These are phyloP conservation scores for Nicator chloris DNA, from an alignment of 2,113 vertebrate genomes.

Conservation along the genomic window DNA sequence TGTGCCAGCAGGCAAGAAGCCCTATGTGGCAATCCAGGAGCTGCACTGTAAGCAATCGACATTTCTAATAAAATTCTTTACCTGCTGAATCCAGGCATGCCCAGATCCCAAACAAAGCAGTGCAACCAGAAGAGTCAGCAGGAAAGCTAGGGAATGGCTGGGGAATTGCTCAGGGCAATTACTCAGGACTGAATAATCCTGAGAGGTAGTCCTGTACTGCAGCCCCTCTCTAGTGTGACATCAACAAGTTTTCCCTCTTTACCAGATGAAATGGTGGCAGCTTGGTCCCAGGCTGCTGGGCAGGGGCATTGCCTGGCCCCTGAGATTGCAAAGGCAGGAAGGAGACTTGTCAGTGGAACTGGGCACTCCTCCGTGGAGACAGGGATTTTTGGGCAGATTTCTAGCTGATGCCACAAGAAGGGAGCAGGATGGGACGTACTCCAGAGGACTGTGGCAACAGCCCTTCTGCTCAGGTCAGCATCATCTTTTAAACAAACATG, in stretches of 20 bases:
- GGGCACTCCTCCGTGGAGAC: neutral
- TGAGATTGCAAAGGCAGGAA: conserved; percentile 15
- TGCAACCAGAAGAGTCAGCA: neutral
- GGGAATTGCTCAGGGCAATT: neutral
- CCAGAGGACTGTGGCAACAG: neutral
- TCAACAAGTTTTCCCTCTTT: neutral
- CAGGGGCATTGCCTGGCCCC: neutral
- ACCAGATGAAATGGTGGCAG: neutral
- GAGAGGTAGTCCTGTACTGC: neutral
- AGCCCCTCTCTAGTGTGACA: neutral
- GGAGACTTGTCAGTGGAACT: neutral
- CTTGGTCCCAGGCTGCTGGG: conserved; percentile 36
- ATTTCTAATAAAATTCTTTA: neutral
- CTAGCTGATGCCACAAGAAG: neutral
- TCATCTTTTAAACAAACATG: conserved; percentile 3
- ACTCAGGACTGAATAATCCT: neutral
- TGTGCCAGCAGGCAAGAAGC: neutral
- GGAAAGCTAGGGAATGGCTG: neutral
- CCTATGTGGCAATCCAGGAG: neutral
- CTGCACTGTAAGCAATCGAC: neutral
- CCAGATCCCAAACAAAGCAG: conserved; percentile 15
- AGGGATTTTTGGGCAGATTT: neutral
- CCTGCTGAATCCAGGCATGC: neutral
- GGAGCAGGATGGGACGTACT: neutral
- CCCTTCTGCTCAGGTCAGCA: conserved; percentile 11